Evolutionary conservation across 2,888 invertebrate species (phyloP).

Genomic region (Drosophila demipolita): DNA sequence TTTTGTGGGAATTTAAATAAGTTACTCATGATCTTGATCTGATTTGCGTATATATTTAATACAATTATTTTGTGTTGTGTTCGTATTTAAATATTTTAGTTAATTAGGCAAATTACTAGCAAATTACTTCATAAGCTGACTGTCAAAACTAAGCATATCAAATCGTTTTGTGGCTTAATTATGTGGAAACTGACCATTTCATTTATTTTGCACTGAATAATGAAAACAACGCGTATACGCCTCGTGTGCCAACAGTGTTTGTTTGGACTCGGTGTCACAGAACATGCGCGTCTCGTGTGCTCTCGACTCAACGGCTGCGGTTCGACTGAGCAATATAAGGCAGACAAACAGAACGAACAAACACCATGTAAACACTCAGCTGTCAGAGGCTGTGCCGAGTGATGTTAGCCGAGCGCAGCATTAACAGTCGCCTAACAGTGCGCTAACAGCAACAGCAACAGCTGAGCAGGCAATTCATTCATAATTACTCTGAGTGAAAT

Average conservation of each 20-base stretch:
- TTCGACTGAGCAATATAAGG: conserved; percentile 54
- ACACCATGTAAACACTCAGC: conserved; percentile 4
- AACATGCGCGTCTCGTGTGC: conserved; percentile 68
- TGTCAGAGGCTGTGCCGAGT: conserved; percentile 63
- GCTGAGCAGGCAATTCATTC: conserved; percentile 70
- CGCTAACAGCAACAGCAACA: conserved; percentile 55
- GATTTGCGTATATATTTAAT: conserved; percentile 9
- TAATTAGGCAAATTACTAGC: neutral
- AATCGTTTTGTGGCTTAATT: conserved; percentile 18
- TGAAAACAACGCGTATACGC: conserved; percentile 62
- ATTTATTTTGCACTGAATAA: conserved; percentile 42
- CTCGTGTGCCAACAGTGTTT: conserved; percentile 29
- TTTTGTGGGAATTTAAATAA: conserved; percentile 22
- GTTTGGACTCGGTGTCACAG: conserved; percentile 25
- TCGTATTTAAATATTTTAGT: neutral
- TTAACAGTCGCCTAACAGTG: conserved; percentile 46
- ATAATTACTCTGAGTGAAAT: conserved; percentile 72
- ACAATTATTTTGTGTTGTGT: conserved; percentile 3
- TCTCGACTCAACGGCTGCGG: conserved; percentile 62
- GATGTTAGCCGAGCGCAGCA: conserved; percentile 46
- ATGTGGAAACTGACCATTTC: conserved; percentile 48
- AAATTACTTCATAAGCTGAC: conserved; percentile 11
- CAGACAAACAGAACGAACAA: conserved; percentile 14
- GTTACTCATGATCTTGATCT: conserved; percentile 11
- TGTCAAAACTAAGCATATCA: conserved; percentile 41